phyloP scores from a whole-genome alignment of 2,888 invertebrate species.

The Bombylius discolor region DNA sequence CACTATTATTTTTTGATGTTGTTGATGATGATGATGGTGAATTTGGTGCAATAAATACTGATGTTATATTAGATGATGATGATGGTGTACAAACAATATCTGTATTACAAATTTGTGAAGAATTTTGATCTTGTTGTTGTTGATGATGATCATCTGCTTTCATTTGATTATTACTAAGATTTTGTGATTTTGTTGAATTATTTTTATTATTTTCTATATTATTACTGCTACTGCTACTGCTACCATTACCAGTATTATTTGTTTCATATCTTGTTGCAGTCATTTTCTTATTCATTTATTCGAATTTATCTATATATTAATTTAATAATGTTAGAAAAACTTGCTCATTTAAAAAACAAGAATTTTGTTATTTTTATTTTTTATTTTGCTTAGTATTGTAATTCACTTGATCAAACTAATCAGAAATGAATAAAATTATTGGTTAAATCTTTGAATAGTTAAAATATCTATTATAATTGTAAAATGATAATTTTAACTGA shows the following conservation, averaged over 20 bases:
- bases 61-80: not conserved
- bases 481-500: too few relatives aligned
- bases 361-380: too few relatives aligned
- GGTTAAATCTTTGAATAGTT: too few relatives aligned
- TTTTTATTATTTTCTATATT: not conserved
- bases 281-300: not conserved
- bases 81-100: too few relatives aligned
- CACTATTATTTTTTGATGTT: slow-evolving; percentile 19
- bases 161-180: not conserved
- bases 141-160: not conserved
- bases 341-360: too few relatives aligned
- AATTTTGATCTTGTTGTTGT: not conserved
- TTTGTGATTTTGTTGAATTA: not conserved
- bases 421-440: too few relatives aligned
- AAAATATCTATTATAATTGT: too few relatives aligned
- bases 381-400: too few relatives aligned
- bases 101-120: too few relatives aligned
- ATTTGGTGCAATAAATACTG: not conserved
- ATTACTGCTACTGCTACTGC: not conserved
- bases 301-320: too few relatives aligned
- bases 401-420: too few relatives aligned
- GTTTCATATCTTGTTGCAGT: not conserved
- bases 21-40: slow-evolving; percentile 21
- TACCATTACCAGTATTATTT: not conserved
- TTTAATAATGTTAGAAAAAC: too few relatives aligned